phyloP scores from a whole-genome alignment of 64 coral and sea anemone species.

The Actinia tenebrosa region DNA sequence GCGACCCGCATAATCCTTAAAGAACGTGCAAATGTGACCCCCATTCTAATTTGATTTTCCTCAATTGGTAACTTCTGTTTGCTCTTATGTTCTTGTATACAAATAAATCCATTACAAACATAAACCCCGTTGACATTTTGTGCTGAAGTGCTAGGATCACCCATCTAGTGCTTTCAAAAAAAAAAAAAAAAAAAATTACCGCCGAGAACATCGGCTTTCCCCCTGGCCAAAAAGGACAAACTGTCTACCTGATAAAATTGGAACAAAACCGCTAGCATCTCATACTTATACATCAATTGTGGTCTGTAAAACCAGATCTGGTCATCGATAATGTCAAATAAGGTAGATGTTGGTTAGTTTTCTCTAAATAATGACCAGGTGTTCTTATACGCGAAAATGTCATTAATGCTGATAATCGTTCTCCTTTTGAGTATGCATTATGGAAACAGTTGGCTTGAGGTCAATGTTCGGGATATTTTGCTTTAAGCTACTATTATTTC shows the following conservation, averaged over 20 bases:
- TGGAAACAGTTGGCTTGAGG: constrained; percentile 9
- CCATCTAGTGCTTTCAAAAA: background rate
- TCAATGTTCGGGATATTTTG: background rate
- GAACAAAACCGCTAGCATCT: background rate
- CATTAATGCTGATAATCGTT: background rate
- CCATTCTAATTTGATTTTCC: background rate
- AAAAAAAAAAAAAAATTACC: too few relatives aligned
- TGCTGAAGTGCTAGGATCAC: background rate
- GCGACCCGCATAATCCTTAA: background rate
- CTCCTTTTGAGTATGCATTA: background rate
- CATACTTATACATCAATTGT: background rate
- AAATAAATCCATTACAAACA: background rate
- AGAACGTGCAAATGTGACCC: background rate
- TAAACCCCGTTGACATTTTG: background rate
- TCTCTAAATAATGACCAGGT: background rate
- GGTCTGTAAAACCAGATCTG: background rate
- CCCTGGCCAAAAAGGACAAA: background rate
- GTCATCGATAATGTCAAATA: background rate
- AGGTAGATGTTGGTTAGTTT: background rate
- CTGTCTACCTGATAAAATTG: background rate
- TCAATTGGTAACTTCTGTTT: background rate
- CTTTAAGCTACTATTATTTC: background rate
- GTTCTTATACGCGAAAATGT: background rate
- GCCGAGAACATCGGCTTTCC: background rate
- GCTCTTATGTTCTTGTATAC: background rate